phyloP scores from a whole-genome alignment of 37 sponge, comb jelly and placozoan species.

The Aphrocallistes beatrix region DNA sequence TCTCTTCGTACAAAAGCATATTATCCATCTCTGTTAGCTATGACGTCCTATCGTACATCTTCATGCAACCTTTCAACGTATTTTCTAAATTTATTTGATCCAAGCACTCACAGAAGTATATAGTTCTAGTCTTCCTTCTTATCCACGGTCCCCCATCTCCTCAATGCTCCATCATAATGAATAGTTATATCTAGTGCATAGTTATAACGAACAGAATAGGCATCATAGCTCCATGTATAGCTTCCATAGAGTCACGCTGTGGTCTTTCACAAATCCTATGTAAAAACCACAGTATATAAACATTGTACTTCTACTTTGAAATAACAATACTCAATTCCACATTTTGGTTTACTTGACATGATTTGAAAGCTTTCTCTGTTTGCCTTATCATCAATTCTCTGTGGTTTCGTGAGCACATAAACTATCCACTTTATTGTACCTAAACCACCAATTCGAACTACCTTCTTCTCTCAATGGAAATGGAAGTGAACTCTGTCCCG shows the following conservation, averaged over 20 bases:
- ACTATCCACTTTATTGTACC: neutral
- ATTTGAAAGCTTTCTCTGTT: neutral
- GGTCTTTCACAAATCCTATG: constrained; percentile 17
- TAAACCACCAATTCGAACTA: neutral
- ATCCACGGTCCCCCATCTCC: no score
- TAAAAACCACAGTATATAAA: constrained; percentile 17
- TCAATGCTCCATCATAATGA: no score
- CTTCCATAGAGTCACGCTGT: constrained; percentile 16
- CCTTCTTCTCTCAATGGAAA: neutral
- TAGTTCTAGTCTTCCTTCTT: no score
- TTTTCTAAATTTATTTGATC: no score
- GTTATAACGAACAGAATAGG: constrained; percentile 6
- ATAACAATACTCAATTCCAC: constrained; percentile 11
- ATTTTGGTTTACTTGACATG: constrained; percentile 14
- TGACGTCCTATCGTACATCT: no score
- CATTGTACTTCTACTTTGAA: constrained; percentile 8
- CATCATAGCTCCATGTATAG: neutral
- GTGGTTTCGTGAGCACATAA: no score
- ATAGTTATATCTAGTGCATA: no score
- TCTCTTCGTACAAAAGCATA: no score
- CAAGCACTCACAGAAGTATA: no score
- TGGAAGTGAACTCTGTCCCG: neutral
- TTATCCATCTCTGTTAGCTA: no score
- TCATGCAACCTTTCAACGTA: no score
- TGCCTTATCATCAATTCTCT: neutral